A percentile compares a stretch with the other conserved stretches of the same genome.
Conservation (phyloP, 37 sponge, comb jelly and placozoan genomes). For the Beroe ovata region DNA sequence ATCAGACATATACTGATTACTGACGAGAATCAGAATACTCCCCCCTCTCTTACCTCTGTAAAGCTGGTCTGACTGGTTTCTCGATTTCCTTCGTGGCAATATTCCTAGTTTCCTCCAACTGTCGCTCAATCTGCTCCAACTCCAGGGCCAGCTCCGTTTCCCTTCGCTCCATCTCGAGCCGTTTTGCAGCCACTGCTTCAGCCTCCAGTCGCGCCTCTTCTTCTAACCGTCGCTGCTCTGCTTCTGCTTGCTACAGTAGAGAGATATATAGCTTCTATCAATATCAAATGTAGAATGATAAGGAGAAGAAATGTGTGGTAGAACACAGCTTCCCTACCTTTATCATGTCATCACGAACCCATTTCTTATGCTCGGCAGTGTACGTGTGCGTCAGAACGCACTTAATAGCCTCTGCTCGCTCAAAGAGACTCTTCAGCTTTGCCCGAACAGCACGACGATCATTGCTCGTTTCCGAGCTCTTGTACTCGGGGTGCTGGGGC, state of each 20-base stretch:
- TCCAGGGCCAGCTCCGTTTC: conserved; percentile 44
- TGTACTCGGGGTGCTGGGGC: conserved; percentile 68
- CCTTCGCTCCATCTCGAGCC: conserved; percentile 26
- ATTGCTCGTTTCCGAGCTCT: conserved; percentile 46
- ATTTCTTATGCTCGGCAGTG: conserved; percentile 25
- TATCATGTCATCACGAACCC: conserved; percentile 3
- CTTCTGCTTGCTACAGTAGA: conserved; percentile 66
- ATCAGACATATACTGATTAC: no score
- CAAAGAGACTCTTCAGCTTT: conserved; percentile 44
- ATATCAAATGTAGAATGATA: no score
- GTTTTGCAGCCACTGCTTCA: conserved; percentile 6
- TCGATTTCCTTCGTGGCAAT: conserved; percentile 19
- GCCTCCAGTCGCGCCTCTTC: conserved; percentile 12
- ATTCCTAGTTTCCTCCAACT: conserved; percentile 39
- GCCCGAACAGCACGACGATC: conserved; percentile 14
- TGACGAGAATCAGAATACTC: neutral
- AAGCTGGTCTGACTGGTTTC: conserved; percentile 17
- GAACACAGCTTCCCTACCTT: no score
- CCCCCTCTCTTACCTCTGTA: conserved; percentile 33
- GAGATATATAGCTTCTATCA: no score
- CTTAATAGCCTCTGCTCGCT: conserved; percentile 28
- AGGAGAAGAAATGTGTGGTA: no score
- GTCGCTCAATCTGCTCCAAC: conserved; percentile 49
- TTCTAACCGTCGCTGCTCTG: conserved; percentile 27
- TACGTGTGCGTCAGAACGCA: neutral